Percentiles rank a stretch among this genome's conserved stretches.
These are phyloP conservation scores for Mugil cephalus DNA, from an alignment of 2,113 vertebrate genomes.

Conservation along the genomic window DNA sequence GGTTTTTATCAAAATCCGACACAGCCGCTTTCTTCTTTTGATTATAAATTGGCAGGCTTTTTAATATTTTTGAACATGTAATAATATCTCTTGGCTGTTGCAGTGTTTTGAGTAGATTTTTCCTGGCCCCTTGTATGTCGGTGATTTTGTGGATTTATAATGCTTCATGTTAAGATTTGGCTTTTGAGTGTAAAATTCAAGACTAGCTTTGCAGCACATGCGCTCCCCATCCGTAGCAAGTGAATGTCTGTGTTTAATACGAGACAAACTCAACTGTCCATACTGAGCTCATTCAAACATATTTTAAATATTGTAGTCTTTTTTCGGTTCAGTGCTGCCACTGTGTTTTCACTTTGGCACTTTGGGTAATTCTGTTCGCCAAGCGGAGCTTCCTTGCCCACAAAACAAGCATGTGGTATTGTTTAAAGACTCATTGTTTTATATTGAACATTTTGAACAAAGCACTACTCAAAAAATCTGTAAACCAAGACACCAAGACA, in stretches of 20 bases:
- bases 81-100: conserved; percentile 53
- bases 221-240: conserved; percentile 14
- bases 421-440: not conserved
- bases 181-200: conserved; percentile 26
- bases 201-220: not conserved
- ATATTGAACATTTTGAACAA: not conserved
- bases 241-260: conserved; percentile 5
- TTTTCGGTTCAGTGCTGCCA: conserved; percentile 1
- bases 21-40: conserved; percentile 27
- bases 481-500: conserved; percentile 15
- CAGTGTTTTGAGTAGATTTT: conserved; percentile 52
- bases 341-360: conserved; percentile 24
- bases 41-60: conserved; percentile 50
- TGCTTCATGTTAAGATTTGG: conserved; percentile 22
- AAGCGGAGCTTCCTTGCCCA: conserved; percentile 3
- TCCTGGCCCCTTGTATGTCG: conserved; percentile 27
- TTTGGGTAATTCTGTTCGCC: conserved; percentile 16
- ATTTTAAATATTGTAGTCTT: not conserved
- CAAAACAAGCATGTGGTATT: conserved; percentile 5
- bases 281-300: not conserved
- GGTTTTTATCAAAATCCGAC: conserved; percentile 41
- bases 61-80: conserved; percentile 53
- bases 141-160: conserved; percentile 52
- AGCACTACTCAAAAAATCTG: conserved; percentile 10
- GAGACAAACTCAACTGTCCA: not conserved